Evolutionary conservation across 2,797 vertebrate genomes (phyloP), one percentile per base, ranked within the genome.

Genomic region (Sebastes variabilis): DNA sequence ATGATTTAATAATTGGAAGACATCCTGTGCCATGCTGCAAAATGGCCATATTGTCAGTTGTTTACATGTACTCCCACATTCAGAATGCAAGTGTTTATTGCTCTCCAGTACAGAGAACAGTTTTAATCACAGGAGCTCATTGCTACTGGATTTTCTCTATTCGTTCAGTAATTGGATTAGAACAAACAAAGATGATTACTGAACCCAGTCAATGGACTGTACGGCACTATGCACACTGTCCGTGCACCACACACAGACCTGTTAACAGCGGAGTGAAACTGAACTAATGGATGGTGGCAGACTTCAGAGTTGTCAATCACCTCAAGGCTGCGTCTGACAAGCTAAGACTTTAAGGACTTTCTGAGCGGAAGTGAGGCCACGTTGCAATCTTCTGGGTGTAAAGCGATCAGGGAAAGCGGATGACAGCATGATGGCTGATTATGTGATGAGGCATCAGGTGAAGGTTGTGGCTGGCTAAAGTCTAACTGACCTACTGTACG

Each of bases 151-250:
- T 78, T 76, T 75, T 66, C 55, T 72, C 27, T 29, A 5, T 77
- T 83, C 76, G 68, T 76, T 74, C n/a, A 29, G 69, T 88, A 79
- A 88, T 77, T 84, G n/a, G 32, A 61, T 80, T 55, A 72, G 61
- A 84, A 62, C 60, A 76, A 85, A 72, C 32, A 72, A 4, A 61
- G 38, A 78, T 77, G 67, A 81, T 85, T 38, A 65, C 24, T 66
- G 56, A 80, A 52, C 30, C 69, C 13, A 10, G 42, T 58, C 27
- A 64, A 30, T 66, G 55, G 30, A 72, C 9, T 79, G 11, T 22
- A 54, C n/a, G 36, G 36, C 42, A 69, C 56, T 68, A 59, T 66
- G 27, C 55, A 46, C 30, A 54, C 42, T 49, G 42, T 66, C 38
- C 38, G 34, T 7, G 25, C 25, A 62, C 11, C 16, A 60, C 27